Base-by-base conservation (phyloP, 2,113 vertebrate genomes). In the Variabilichromis moorii region DNA sequence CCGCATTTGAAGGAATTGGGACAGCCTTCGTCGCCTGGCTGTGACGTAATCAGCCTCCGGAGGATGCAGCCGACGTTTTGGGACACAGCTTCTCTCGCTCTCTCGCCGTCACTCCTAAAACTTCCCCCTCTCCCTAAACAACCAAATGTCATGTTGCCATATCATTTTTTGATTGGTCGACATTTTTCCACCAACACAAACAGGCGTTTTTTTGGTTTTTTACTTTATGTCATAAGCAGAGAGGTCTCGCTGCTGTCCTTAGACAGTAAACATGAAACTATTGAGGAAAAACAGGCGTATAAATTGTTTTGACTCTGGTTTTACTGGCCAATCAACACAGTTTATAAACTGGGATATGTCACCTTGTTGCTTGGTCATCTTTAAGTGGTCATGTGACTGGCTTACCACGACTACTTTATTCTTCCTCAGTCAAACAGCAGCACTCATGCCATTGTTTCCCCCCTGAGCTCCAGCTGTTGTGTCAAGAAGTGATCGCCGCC, bases 401-500 rank as follows among this genome's bases (percentile, higher is more conserved):
- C 17, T 51, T 9, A 51, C 19, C 50, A n/a, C 50, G 1, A 51
- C 1, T n/a, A n/a, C 50, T 51, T 51, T n/a, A 10, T 51, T 9
- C 50, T 5, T 10, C 50, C 50, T 51, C 50, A 51, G 19, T 9
- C 50, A 51, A 51, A n/a, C 50, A 51, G 50, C 50, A n/a, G 19
- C 17, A 51, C 17, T 51, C 4, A 0, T 51, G 50, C 0, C 1
- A 3, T 19, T 51, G 50, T 51, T 51, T 9, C 0, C 4, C 45
- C 12, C 45, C 17, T n/a, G 5, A 51, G 17, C 17, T 51, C 17
- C 50, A n/a, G 17, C 0, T n/a, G 50, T 51, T 51, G 17, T 51
- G 50, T 0, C 8, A 51, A 3, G 19, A 9, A 51, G 4, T 5
- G 47, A 19, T 19, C 1, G 1, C 47, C 17, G 47, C 0, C 47